Base-by-base conservation (phyloP, 2,113 vertebrate species). In the Gambusia holbrooki region DNA sequence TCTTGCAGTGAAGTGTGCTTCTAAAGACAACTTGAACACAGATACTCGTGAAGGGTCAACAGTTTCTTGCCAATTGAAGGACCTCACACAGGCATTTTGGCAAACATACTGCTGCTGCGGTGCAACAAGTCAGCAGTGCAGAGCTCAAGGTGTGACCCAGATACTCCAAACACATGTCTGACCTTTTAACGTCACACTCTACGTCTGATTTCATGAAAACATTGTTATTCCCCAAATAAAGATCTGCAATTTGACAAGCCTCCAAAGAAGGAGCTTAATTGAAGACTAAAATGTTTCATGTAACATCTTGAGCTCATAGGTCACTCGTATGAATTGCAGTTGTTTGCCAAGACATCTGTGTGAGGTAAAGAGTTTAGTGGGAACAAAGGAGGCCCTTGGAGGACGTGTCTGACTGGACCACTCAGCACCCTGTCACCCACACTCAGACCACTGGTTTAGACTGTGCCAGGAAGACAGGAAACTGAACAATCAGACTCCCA, bases 381-480 rank as follows among this genome's bases (percentile, higher is more conserved):
- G 25, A 11, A 45, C 33, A 28, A 35, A 15, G 45, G 61, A 63
- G 30, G 73, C 71, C 58, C 22, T 13, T 25, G 48, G 73, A 86
- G 80, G 83, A 87, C 84, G 85, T 87, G 22, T 80, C 76, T 63
- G 66, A 77, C 71, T 37, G 62, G 68, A 76, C 74, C 81, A 72
- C 76, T 91, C 85, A 77, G 51, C 86, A 80, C 74, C 66, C 68
- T 75, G 81, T 92, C 88, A 88, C 64, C 69, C 78, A 84, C 82
- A 82, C 67, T 71, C 64, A 58, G 35, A 69, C 64, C 75, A 80
- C 72, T 84, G 67, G 82, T 88, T 84, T 77, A 88, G 79, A 64
- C 89, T 76, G 45, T 29, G 68, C 70, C 74, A 80, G 85, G 60
- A 80, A 88, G 82, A 68, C 82, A 91, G 88, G 90, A 90, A 88